phyloP scores from a whole-genome alignment of 1,140 invertebrate species.

The Philotrypesis tridentata region DNA sequence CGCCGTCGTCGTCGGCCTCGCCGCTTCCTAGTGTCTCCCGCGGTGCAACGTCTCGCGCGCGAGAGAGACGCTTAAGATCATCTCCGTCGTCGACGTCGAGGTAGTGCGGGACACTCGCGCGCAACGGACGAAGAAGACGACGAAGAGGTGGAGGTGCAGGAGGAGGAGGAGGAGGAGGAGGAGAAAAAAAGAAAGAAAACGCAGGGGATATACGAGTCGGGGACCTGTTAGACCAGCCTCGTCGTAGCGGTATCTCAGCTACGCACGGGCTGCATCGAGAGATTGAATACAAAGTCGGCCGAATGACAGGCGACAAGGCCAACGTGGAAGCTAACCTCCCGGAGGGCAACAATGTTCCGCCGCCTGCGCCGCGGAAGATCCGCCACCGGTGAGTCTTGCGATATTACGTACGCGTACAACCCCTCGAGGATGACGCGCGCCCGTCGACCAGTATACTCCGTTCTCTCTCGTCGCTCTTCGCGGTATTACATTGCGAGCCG shows the following conservation, averaged over 20 bases:
- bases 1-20: neutral
- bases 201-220: neutral
- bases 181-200: neutral
- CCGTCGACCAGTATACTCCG: neutral
- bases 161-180: neutral
- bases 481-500: too few relatives aligned
- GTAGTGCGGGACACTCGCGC: too few relatives aligned
- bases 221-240: too few relatives aligned
- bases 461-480: too few relatives aligned
- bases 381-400: constrained; percentile 68
- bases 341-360: constrained; percentile 54
- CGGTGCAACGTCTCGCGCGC: neutral
- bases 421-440: too few relatives aligned
- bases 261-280: too few relatives aligned
- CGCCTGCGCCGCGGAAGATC: constrained; percentile 65
- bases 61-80: too few relatives aligned
- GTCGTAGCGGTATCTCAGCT: too few relatives aligned
- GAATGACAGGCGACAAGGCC: constrained; percentile 66
- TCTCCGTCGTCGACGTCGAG: too few relatives aligned
- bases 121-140: too few relatives aligned
- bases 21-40: neutral
- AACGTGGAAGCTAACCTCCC: constrained; percentile 66
- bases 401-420: too few relatives aligned
- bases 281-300: constrained; percentile 21
- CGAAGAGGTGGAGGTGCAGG: neutral